phyloP scores from a whole-genome alignment of 1,140 invertebrate species.

The Proctacanthus coquilletti region DNA sequence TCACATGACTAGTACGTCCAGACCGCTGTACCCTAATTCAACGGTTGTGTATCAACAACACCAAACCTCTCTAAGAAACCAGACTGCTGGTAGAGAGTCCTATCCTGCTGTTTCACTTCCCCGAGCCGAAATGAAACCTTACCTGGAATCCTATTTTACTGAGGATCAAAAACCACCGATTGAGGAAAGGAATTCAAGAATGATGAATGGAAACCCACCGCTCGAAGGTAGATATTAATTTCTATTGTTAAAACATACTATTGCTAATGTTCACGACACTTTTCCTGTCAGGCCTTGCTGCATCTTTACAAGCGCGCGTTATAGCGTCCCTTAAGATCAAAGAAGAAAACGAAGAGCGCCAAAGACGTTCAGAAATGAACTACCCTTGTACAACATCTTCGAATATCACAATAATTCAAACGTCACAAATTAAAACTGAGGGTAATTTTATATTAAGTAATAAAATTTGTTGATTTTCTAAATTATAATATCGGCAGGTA shows the following conservation, averaged over 20 bases:
- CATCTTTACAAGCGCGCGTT: constrained; percentile 62
- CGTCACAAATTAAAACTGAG: constrained; percentile 5
- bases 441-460: constrained; percentile 8
- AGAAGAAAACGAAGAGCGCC: constrained; percentile 34
- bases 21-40: too few species aligned
- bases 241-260: neutral
- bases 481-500: constrained; percentile 10
- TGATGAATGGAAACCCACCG: constrained; percentile 23
- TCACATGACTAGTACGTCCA: constrained; percentile 3
- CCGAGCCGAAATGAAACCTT: constrained; percentile 53
- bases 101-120: constrained; percentile 42
- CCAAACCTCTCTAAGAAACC: neutral
- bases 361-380: constrained; percentile 13
- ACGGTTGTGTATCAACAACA: neutral
- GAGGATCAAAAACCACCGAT: constrained; percentile 37
- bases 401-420: neutral
- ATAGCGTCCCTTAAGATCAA: constrained; percentile 46
- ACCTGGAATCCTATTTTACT: constrained; percentile 52
- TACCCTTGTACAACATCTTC: neutral
- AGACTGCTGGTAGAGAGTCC: constrained; percentile 23
- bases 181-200: neutral
- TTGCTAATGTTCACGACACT: neutral
- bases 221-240: constrained; percentile 19
- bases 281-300: constrained; percentile 52
- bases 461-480: neutral